Base-by-base conservation (phyloP, 2,797 vertebrate species). In the Huso huso region DNA sequence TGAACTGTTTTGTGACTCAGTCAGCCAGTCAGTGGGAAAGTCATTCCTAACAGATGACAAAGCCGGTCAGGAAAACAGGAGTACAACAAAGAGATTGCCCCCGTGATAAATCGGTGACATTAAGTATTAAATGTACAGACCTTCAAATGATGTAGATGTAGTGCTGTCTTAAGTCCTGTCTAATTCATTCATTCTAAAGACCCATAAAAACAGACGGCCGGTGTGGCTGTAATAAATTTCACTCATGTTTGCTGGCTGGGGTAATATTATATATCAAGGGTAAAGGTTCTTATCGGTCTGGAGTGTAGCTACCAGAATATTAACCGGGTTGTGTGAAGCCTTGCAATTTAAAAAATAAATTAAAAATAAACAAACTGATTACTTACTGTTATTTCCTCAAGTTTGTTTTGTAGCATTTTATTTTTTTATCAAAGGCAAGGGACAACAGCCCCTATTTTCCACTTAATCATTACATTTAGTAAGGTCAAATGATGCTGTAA, bases 121-220 rank as follows among this genome's bases (percentile, higher is more conserved):
- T 37, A 37, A 37, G 23, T 37, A 37, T 37, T 1, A 37, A 68
- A 66, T 79, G 72, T 70, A 75, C 65, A n/a, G 64, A 55, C 72
- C 70, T 67, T 79, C 75, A 73, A 77, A 82, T 74, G 78, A n/a
- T n/a, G n/a, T n/a, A 80, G 70, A 65, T 70, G 68, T 67, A 65
- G 77, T 78, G 74, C 58, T 76, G 72, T 74, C 74, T 6, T 67
- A 73, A 76, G 72, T 72, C 73, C 75, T 74, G 23, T 62, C 72
- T 64, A 76, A 77, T 74, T 71, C 23, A 69, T 75, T 68, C 52
- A 51, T 80, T 74, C 77, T 72, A 37, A 68, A 66, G 68, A 81
- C 76, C 74, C 83, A 78, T 83, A 80, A 83, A 88, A 77, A 77
- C 75, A 69, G 69, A 58, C 60, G 73, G 72, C 68, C 55, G 70